A percentile compares a stretch with the other conserved stretches of the same genome.
Evolutionary conservation across 2,113 vertebrate genomes (phyloP).

Genomic region (Ciconia maguari): DNA sequence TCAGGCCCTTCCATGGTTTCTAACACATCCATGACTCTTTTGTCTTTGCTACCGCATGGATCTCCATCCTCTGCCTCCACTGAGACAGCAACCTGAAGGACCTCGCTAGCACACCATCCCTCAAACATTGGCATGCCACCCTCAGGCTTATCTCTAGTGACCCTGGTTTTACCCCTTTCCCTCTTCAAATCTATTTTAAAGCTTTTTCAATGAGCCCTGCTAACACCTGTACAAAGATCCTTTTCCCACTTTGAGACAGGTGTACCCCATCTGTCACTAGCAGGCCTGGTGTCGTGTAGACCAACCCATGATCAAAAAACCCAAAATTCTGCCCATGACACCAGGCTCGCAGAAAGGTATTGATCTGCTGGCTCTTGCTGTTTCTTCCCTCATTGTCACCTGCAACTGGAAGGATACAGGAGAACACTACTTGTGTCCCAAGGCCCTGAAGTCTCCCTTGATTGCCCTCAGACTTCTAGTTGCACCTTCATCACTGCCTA

Average conservation of each 20-base stretch:
- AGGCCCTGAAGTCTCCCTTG: not conserved
- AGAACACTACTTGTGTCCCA: not conserved
- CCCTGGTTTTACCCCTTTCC: not conserved
- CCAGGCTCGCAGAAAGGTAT: not conserved
- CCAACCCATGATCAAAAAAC: not conserved
- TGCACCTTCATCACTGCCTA: not conserved
- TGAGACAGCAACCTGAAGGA: not conserved
- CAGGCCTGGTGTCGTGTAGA: not conserved
- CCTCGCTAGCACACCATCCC: rapidly evolving
- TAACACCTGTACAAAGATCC: not conserved
- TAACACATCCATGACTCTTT: too few species aligned
- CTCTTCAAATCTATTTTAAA: not conserved
- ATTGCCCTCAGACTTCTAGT: not conserved
- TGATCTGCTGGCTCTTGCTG: not conserved
- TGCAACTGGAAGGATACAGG: not conserved
- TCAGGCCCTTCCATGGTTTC: too few species aligned
- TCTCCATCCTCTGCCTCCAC: too few species aligned
- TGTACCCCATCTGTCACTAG: not conserved
- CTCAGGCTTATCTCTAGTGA: not conserved
- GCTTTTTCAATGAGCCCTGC: not conserved
- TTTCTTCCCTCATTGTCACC: not conserved
- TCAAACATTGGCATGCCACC: not conserved
- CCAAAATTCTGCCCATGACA: not conserved
- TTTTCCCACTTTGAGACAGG: not conserved
- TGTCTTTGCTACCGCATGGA: too few species aligned